These are phyloP conservation scores for Fistularia commersonii DNA, from an alignment of 2,797 vertebrate species.

Conservation along the genomic window DNA sequence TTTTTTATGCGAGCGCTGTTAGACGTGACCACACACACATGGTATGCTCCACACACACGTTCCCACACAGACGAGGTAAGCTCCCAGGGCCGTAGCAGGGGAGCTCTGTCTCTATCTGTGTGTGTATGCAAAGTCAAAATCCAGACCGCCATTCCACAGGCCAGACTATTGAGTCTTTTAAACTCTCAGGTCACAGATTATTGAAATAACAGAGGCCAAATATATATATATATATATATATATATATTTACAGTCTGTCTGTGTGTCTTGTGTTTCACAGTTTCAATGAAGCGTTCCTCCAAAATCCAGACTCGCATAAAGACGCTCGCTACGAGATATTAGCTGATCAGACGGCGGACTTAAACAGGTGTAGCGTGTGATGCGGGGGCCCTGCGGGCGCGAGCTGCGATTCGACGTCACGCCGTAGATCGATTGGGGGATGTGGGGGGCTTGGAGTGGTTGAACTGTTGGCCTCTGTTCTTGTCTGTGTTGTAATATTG, in stretches of 20 bases:
- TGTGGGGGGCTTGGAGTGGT: constrained; percentile 10
- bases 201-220: constrained; percentile 70
- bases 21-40: constrained; percentile 74
- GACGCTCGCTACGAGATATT: constrained; percentile 8
- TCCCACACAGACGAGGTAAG: constrained; percentile 46
- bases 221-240: constrained; percentile 19
- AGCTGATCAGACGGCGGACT: background rate
- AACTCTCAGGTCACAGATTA: constrained; percentile 71
- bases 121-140: constrained; percentile 60
- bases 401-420: too few species aligned
- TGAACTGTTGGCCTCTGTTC: constrained; percentile 8
- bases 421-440: too few species aligned
- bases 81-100: constrained; percentile 64
- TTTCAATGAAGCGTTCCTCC: constrained; percentile 25
- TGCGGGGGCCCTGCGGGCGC: too few species aligned
- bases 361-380: too few species aligned
- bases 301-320: constrained; percentile 16
- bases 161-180: constrained; percentile 73
- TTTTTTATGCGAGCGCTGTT: constrained; percentile 57
- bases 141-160: constrained; percentile 70
- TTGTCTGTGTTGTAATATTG: constrained; percentile 1
- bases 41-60: constrained; percentile 64
- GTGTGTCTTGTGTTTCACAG: constrained; percentile 38
- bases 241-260: constrained; percentile 36
- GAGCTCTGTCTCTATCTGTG: constrained; percentile 38